Conservation (phyloP, 1,140 invertebrate genomes). For the Drosophila subpulchrella region DNA sequence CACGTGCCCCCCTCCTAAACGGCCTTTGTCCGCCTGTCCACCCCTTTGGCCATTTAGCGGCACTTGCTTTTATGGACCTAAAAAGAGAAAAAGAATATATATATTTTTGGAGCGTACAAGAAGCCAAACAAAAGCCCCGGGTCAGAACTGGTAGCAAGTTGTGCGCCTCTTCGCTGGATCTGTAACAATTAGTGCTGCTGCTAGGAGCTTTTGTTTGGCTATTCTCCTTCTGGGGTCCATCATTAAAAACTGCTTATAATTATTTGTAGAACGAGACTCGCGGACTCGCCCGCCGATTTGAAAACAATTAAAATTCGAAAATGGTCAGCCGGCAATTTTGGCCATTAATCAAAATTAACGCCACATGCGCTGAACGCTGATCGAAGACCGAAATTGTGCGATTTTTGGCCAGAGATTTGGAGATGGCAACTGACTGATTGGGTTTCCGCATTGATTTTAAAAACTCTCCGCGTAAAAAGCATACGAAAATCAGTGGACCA, state of each 20-base stretch:
- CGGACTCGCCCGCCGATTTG: slow-evolving; percentile 75
- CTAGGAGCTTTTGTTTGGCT: slow-evolving; percentile 68
- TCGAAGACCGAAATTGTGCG: slow-evolving; percentile 37
- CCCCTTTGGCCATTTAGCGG: slow-evolving; percentile 74
- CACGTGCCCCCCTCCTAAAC: slow-evolving; percentile 58
- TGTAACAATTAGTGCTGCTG: slow-evolving; percentile 81
- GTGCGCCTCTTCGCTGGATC: slow-evolving; percentile 69
- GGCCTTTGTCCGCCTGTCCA: slow-evolving; percentile 35
- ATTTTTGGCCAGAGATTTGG: slow-evolving; percentile 41
- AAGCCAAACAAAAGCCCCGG: slow-evolving; percentile 47
- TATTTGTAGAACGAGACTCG: slow-evolving; percentile 79
- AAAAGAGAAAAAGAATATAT: slow-evolving; percentile 1
- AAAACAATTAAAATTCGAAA: slow-evolving; percentile 81
- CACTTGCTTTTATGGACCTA: slow-evolving; percentile 68
- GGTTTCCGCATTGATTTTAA: slow-evolving; percentile 74
- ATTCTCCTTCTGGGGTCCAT: slow-evolving; percentile 50
- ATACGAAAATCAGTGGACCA: slow-evolving; percentile 48
- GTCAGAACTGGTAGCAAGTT: slow-evolving; percentile 78
- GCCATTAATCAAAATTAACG: slow-evolving; percentile 83
- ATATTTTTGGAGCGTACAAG: slow-evolving; percentile 28
- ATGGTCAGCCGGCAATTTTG: slow-evolving; percentile 74
- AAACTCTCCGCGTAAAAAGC: slow-evolving; percentile 18
- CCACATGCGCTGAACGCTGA: slow-evolving; percentile 74
- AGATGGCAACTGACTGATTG: slow-evolving; percentile 53
- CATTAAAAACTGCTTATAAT: slow-evolving; percentile 82